Conservation (phyloP, 2,797 vertebrate genomes). For the Phrynocephalus guinanensis region DNA sequence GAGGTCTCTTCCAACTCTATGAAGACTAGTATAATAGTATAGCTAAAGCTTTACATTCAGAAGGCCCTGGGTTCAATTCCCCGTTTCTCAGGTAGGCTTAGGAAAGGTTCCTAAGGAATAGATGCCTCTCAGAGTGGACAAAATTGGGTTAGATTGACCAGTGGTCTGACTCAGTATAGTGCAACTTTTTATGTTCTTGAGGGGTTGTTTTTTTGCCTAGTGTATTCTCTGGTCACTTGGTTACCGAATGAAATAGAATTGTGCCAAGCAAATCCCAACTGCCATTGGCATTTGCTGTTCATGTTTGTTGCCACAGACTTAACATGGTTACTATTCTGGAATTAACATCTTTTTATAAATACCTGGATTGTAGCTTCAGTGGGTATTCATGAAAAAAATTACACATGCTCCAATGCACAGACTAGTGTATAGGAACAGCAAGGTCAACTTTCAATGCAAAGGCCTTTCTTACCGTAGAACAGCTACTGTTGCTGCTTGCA, state of each 20-base stretch:
- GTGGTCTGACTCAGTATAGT: too few species aligned
- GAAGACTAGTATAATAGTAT: too few species aligned
- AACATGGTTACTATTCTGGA: conserved; percentile 15
- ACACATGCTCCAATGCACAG: not conserved
- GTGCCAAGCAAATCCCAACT: not conserved
- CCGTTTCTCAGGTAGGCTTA: too few species aligned
- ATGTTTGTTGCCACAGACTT: not conserved
- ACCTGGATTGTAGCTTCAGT: not conserved
- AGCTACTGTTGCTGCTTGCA: conserved; percentile 87
- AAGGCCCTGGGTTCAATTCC: too few species aligned
- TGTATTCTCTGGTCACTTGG: not conserved
- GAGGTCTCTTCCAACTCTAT: too few species aligned
- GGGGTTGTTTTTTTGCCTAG: not conserved
- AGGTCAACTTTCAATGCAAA: not conserved
- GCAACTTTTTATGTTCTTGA: not conserved
- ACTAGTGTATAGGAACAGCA: not conserved
- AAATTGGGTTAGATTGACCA: too few species aligned
- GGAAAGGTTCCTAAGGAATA: too few species aligned
- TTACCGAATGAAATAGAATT: conserved; percentile 2
- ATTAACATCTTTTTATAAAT: not conserved
- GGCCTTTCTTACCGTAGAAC: conserved; percentile 87
- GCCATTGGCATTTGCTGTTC: not conserved
- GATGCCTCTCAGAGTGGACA: too few species aligned
- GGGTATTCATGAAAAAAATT: not conserved
- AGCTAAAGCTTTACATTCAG: too few species aligned